Percentiles rank a stretch among this genome's conserved stretches.
phyloP scores from a whole-genome alignment of 2,113 vertebrate genomes.

The Cromileptes altivelis region DNA sequence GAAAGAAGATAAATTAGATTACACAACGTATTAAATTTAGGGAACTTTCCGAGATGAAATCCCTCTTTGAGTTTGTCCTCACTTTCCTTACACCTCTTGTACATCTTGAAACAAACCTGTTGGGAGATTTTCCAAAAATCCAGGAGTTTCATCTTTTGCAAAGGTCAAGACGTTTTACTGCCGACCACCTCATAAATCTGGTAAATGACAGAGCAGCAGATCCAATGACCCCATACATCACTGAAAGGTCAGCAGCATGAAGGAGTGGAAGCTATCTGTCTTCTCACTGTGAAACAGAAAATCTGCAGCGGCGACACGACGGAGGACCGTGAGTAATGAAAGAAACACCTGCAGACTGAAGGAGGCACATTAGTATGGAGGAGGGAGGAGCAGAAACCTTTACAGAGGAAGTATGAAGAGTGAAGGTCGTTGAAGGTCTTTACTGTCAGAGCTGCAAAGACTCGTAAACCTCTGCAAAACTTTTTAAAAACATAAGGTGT shows the following conservation, averaged over 20 bases:
- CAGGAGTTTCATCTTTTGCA: not conserved
- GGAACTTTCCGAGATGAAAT: too few species aligned
- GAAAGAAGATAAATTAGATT: too few species aligned
- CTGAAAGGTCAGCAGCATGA: constrained; percentile 42
- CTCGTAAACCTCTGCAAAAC: not conserved
- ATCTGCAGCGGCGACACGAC: not conserved
- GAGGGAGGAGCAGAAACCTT: constrained; percentile 33
- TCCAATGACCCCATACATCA: constrained; percentile 62
- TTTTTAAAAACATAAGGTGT: not conserved
- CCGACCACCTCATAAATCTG: constrained; percentile 53
- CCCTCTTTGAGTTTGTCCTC: too few species aligned
- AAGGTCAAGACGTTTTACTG: constrained; percentile 27
- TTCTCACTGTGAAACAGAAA: not conserved
- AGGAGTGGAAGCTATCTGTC: constrained; percentile 8
- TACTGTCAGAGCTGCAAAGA: too few species aligned
- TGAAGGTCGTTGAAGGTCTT: not conserved
- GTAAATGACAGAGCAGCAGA: not conserved
- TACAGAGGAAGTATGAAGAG: not conserved
- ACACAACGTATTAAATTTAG: not conserved
- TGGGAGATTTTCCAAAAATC: not conserved
- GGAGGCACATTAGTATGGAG: constrained; percentile 53
- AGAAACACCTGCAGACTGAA: not conserved
- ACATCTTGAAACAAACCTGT: not conserved
- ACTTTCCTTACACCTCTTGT: not conserved
- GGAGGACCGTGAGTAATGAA: constrained; percentile 12